These are phyloP conservation scores for Harmothoe impar DNA, from an alignment of 2,888 invertebrate genomes.

Conservation along the genomic window DNA sequence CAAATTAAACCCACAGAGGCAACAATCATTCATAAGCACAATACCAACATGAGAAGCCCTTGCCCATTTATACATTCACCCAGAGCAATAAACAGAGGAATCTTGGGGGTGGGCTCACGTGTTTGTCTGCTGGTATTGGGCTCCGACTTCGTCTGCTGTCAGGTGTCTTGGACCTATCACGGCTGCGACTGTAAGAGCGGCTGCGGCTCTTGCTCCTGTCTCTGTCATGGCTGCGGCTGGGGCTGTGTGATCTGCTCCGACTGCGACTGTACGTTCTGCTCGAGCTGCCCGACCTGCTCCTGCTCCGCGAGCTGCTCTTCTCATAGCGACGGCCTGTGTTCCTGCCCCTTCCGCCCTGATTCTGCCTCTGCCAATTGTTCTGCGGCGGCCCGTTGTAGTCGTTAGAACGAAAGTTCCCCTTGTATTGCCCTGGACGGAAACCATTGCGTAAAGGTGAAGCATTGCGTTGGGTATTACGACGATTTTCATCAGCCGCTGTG, in stretches of 20 bases:
- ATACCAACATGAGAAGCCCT: no score
- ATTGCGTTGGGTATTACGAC: conserved; percentile 54
- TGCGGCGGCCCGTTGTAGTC: conserved; percentile 44
- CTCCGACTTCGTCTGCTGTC: conserved; percentile 43
- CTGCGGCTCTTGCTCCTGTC: conserved; percentile 66
- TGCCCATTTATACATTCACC: no score
- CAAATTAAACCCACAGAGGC: no score
- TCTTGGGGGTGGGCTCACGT: not conserved
- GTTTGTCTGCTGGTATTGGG: conserved; percentile 8
- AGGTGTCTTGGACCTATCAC: not conserved
- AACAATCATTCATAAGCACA: no score
- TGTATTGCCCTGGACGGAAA: conserved; percentile 65
- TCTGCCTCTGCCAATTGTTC: conserved; percentile 41
- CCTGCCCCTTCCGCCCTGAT: not conserved
- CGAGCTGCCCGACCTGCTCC: conserved; percentile 56
- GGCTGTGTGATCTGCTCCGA: conserved; percentile 52
- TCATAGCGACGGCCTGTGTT: conserved; percentile 58
- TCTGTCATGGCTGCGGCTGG: conserved; percentile 66
- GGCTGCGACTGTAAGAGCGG: conserved; percentile 38
- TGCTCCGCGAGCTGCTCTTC: conserved; percentile 66
- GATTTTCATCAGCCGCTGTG: conserved; percentile 57
- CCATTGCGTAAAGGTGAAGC: conserved; percentile 63
- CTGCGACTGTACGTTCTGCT: conserved; percentile 66
- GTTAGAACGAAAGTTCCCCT: conserved; percentile 24
- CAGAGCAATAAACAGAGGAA: not conserved